These are phyloP conservation scores for Tragulus kanchil DNA, from an alignment of 2,113 vertebrate genomes.

Conservation along the genomic window DNA sequence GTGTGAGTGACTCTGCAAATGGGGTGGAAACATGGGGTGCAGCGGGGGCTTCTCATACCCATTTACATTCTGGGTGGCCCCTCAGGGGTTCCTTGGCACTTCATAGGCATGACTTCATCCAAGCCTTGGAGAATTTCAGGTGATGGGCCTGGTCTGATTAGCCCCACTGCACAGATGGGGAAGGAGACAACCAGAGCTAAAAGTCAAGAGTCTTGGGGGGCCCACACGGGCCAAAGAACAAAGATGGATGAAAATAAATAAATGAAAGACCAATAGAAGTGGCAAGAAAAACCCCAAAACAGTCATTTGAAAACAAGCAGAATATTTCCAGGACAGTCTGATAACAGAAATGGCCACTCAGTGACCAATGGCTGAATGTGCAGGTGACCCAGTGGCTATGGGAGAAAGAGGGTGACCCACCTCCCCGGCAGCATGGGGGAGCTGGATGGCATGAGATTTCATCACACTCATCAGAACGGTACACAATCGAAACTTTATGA, in stretches of 20 bases:
- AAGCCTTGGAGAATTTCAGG: background rate
- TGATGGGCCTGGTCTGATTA: background rate
- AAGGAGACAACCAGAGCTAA: background rate
- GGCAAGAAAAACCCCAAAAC: no score
- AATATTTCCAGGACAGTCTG: background rate
- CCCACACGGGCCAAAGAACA: no score
- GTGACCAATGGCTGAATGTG: fast-evolving
- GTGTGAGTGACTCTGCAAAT: background rate
- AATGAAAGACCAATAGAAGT: no score
- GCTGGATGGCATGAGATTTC: background rate
- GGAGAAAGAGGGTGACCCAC: background rate
- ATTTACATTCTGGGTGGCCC: background rate
- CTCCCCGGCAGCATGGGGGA: no score
- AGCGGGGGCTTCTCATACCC: background rate
- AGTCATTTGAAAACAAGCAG: background rate
- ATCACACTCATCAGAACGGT: background rate
- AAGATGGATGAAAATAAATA: no score
- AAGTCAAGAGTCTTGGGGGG: background rate
- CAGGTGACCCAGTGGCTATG: no score
- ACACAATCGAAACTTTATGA: background rate
- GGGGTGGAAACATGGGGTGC: no score
- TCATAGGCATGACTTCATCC: background rate
- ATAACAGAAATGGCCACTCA: background rate
- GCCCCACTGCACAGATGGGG: background rate
- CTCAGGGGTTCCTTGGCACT: background rate